Evolutionary conservation across 2,888 invertebrate species (phyloP).

Genomic region (Uloborus plumipes): DNA sequence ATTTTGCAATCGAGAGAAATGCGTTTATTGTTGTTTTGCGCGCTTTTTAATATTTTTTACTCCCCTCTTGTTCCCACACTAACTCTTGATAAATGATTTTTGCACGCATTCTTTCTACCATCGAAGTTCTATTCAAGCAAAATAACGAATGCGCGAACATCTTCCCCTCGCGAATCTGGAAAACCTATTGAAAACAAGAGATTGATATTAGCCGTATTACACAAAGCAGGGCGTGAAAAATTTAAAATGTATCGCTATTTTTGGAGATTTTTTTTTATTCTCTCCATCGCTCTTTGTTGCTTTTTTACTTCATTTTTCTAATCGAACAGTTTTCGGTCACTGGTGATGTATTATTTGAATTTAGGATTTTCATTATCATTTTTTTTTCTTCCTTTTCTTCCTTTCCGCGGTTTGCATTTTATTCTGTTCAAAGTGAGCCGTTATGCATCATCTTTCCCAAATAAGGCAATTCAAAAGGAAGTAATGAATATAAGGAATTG

Average conservation of each 20-base stretch:
- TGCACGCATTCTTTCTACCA: slow-evolving; percentile 29
- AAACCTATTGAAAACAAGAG: slow-evolving; percentile 62
- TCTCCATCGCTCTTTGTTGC: not conserved
- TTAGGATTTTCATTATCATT: slow-evolving; percentile 64
- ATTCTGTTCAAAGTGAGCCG: slow-evolving; percentile 35
- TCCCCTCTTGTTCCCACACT: not conserved
- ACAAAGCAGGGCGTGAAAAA: slow-evolving; percentile 58
- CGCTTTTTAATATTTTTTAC: slow-evolving; percentile 15
- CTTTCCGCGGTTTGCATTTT: slow-evolving; percentile 36
- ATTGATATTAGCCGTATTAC: slow-evolving; percentile 62
- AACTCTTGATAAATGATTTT: slow-evolving; percentile 62
- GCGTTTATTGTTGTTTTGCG: slow-evolving; percentile 54
- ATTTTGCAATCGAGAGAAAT: slow-evolving; percentile 63
- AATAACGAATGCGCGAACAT: slow-evolving; percentile 59
- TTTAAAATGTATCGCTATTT: slow-evolving; percentile 64
- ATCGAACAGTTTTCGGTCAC: slow-evolving; percentile 64
- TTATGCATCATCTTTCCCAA: slow-evolving; percentile 62
- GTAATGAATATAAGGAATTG: slow-evolving; percentile 62
- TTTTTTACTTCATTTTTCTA: slow-evolving; percentile 44
- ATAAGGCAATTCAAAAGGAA: slow-evolving; percentile 61
- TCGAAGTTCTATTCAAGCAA: slow-evolving; percentile 54
- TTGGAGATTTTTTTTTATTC: slow-evolving; percentile 28
- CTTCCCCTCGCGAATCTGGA: slow-evolving; percentile 24
- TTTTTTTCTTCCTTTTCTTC: slow-evolving; percentile 20
- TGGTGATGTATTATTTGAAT: slow-evolving; percentile 64